A percentile compares a stretch with the other conserved stretches of the same genome.
These are phyloP conservation scores for Pecten maximus DNA, from an alignment of 2,888 invertebrate species.

Conservation along the genomic window DNA sequence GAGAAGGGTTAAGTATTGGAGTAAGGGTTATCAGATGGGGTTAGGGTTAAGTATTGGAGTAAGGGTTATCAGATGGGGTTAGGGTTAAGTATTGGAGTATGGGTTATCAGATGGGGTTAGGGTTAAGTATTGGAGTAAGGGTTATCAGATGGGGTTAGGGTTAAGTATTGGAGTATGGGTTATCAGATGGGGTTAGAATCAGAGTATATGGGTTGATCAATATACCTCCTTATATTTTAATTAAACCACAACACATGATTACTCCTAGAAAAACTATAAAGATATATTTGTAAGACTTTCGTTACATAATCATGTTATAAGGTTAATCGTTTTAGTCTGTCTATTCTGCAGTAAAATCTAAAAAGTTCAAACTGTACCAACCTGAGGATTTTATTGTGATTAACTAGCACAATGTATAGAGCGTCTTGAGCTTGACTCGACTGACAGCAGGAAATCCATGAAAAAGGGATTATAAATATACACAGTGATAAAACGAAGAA, in stretches of 20 bases:
- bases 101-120: too few relatives aligned
- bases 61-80: too few relatives aligned
- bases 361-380: background rate
- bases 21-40: too few relatives aligned
- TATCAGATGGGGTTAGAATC: too few relatives aligned
- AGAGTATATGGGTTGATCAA: too few relatives aligned
- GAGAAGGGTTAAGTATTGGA: too few relatives aligned
- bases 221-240: background rate
- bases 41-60: too few relatives aligned
- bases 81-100: too few relatives aligned
- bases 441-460: background rate
- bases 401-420: background rate
- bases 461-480: constrained; percentile 12
- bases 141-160: too few relatives aligned
- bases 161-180: too few relatives aligned
- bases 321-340: background rate
- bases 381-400: background rate
- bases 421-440: background rate
- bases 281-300: background rate
- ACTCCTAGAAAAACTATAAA: background rate
- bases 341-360: background rate
- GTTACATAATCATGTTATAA: background rate
- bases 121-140: too few relatives aligned
- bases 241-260: background rate
- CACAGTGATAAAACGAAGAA: background rate